phyloP scores from a whole-genome alignment of 2,113 vertebrate species.

The Dryoscopus gambensis region DNA sequence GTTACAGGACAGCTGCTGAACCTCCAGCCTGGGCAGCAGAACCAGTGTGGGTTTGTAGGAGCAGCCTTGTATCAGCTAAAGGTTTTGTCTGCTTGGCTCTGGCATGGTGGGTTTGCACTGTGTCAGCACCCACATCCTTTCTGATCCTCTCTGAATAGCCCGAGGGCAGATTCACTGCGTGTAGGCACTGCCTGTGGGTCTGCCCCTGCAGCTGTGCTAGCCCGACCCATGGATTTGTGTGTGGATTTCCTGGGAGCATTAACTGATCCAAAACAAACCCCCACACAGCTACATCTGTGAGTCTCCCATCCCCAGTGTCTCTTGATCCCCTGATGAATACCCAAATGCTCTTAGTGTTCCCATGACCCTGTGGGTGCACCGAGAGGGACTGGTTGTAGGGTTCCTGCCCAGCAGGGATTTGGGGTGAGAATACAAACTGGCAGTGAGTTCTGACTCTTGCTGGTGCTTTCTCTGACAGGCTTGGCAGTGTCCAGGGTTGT shows the following conservation, averaged over 20 bases:
- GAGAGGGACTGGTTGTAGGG: background rate
- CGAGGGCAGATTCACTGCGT: background rate
- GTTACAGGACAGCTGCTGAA: background rate
- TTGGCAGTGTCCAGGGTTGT: background rate
- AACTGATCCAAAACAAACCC: background rate
- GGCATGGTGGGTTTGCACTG: background rate
- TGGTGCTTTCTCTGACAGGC: background rate
- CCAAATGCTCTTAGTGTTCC: background rate
- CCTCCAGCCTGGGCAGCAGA: background rate
- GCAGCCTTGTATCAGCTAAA: background rate
- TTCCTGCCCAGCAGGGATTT: background rate
- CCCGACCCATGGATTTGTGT: background rate
- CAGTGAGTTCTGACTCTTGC: background rate
- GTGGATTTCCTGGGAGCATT: background rate
- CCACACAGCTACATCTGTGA: background rate
- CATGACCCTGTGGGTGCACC: fast-evolving
- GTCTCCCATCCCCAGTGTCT: background rate
- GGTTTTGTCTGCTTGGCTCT: background rate
- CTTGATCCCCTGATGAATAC: background rate
- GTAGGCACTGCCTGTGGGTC: background rate
- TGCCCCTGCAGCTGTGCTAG: background rate
- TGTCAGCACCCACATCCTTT: background rate
- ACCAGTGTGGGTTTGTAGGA: background rate
- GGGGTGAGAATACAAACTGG: background rate
- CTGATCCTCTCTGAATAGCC: background rate